Conservation (phyloP, 2,888 invertebrate genomes). For the Eristalis arbustorum region DNA sequence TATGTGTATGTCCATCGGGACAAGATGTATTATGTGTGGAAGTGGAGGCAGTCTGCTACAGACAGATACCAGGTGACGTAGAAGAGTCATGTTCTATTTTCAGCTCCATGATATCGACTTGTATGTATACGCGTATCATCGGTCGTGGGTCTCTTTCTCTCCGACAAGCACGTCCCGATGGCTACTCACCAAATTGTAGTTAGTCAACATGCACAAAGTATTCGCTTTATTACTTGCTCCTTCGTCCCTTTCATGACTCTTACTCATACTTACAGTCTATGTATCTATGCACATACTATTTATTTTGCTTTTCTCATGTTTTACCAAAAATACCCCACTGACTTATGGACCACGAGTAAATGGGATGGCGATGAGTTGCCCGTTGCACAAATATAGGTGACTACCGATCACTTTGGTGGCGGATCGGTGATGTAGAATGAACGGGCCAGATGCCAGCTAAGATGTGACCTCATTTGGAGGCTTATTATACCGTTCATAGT, state of each 20-base stretch:
- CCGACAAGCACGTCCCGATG: neutral
- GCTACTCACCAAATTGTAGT: neutral
- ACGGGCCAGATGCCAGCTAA: slow-evolving; percentile 49
- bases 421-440: slow-evolving; percentile 10
- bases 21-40: slow-evolving; percentile 54
- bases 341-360: slow-evolving; percentile 34
- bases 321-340: slow-evolving; percentile 53
- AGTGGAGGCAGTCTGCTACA: slow-evolving; percentile 40
- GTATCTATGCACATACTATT: neutral
- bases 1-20: slow-evolving; percentile 30
- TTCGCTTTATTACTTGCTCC: slow-evolving; percentile 3
- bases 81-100: slow-evolving; percentile 66
- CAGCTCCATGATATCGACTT: slow-evolving; percentile 62
- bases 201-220: neutral
- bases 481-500: slow-evolving; percentile 1
- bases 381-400: slow-evolving; percentile 45
- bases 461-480: slow-evolving; percentile 54
- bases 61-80: slow-evolving; percentile 58
- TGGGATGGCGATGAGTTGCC: slow-evolving; percentile 45
- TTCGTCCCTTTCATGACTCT: slow-evolving; percentile 13
- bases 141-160: neutral
- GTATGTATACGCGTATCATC: slow-evolving; percentile 1
- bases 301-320: neutral
- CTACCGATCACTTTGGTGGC: slow-evolving; percentile 22
- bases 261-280: neutral